Evolutionary conservation across 2,113 vertebrate genomes (phyloP).

Genomic region (Syngnathus typhle): DNA sequence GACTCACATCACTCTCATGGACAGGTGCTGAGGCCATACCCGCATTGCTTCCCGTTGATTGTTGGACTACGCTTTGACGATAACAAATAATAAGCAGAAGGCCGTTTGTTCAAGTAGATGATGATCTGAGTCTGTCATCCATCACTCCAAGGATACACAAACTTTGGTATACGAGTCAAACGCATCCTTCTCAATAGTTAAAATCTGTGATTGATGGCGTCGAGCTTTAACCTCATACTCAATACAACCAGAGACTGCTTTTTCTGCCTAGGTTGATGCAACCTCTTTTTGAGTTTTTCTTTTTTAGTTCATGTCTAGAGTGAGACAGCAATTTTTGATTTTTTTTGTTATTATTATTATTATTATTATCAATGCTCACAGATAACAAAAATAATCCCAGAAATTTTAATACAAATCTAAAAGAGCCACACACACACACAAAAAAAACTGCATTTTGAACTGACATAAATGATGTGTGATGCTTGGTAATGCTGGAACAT

Average conservation of each 20-base stretch:
- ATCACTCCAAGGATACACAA: slow-evolving; percentile 1
- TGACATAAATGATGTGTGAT: not conserved
- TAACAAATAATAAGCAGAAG: not conserved
- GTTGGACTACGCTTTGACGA: not conserved
- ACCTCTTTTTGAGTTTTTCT: not conserved
- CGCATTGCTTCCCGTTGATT: not conserved
- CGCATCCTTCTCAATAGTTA: not conserved
- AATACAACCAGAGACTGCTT: not conserved
- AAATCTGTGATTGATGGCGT: not conserved
- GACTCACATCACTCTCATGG: not conserved
- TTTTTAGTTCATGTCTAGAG: no score
- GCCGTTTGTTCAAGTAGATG: not conserved
- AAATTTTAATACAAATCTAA: no score
- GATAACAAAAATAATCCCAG: no score
- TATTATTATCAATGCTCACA: no score
- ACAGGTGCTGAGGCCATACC: not conserved
- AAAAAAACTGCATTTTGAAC: not conserved
- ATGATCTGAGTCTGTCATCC: not conserved
- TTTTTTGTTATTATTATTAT: no score
- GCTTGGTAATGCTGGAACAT: no score
- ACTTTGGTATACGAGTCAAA: not conserved
- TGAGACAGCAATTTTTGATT: no score
- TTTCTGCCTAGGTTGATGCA: not conserved
- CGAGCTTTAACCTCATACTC: not conserved
- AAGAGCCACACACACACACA: not conserved